A percentile compares a stretch with the other conserved stretches of the same genome.
Evolutionary conservation across 92 coral and sea anemone species (phyloP).

Genomic region (Pocillopora grandis): DNA sequence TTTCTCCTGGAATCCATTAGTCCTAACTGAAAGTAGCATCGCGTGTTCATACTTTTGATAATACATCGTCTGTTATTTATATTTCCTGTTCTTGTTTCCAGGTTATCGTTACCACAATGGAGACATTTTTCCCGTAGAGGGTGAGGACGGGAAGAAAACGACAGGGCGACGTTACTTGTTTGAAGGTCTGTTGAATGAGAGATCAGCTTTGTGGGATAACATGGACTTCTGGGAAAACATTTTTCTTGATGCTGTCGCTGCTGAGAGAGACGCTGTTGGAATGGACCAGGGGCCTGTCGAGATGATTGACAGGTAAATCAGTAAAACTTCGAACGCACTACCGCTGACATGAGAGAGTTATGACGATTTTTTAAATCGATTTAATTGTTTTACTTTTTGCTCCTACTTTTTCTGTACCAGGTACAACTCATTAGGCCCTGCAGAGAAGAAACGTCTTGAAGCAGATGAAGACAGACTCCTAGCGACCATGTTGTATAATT

Average conservation of each 20-base stretch:
- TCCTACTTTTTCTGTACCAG: slow-evolving; percentile 22
- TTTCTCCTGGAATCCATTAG: no score
- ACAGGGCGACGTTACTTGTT: slow-evolving; percentile 90
- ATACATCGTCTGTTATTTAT: background rate
- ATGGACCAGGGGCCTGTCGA: slow-evolving; percentile 96
- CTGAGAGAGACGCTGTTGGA: slow-evolving; percentile 91
- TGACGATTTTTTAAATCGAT: background rate
- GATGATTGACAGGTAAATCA: slow-evolving; percentile 89
- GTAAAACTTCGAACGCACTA: background rate
- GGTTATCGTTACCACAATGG: slow-evolving; percentile 87
- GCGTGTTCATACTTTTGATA: no score
- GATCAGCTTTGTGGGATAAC: slow-evolving; percentile 93
- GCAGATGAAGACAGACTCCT: slow-evolving; percentile 93
- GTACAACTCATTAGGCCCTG: slow-evolving; percentile 85
- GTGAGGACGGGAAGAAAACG: slow-evolving; percentile 58
- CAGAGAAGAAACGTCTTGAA: slow-evolving; percentile 92
- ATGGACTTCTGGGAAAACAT: slow-evolving; percentile 99
- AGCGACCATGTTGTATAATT: slow-evolving; percentile 83
- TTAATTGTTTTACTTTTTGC: background rate
- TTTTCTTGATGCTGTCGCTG: slow-evolving; percentile 88
- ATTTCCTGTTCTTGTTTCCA: background rate
- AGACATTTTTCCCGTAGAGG: slow-evolving; percentile 78
- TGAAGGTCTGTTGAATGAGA: slow-evolving; percentile 83
- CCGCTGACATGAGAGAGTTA: no score
- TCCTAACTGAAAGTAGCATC: no score